phyloP scores from a whole-genome alignment of 2,888 invertebrate genomes.

The Hirtodrosophila cameraria region DNA sequence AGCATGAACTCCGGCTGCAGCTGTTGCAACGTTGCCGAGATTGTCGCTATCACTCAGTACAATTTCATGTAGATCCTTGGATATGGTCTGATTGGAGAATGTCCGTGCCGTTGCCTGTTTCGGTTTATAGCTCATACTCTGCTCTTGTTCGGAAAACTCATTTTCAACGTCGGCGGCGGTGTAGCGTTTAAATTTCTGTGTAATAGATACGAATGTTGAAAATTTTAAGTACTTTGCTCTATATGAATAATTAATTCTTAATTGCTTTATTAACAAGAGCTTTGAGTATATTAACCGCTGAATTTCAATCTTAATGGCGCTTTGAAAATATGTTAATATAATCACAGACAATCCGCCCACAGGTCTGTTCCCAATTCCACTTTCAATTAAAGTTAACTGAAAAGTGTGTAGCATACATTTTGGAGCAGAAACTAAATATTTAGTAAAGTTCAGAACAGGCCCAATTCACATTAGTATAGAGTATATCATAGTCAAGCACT shows the following conservation, averaged over 20 bases:
- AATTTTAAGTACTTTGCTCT: background rate
- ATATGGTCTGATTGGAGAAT: constrained; percentile 81
- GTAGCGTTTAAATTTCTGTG: constrained; percentile 81
- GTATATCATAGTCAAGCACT: too few species aligned
- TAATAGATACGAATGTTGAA: background rate
- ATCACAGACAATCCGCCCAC: too few species aligned
- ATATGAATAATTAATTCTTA: constrained; percentile 1
- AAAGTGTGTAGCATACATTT: too few species aligned
- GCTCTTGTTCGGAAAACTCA: constrained; percentile 82
- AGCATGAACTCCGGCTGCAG: constrained; percentile 23
- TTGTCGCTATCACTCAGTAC: constrained; percentile 74
- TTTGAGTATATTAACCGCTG: background rate
- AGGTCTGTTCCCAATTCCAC: too few species aligned
- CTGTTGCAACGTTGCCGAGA: constrained; percentile 34
- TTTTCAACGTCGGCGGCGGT: constrained; percentile 81
- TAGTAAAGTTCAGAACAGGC: too few species aligned
- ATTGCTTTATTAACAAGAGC: background rate
- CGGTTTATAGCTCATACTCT: constrained; percentile 71
- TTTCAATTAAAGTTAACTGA: too few species aligned
- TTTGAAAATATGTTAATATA: too few species aligned
- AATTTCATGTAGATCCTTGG: constrained; percentile 81
- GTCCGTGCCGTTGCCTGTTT: constrained; percentile 74
- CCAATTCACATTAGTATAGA: too few species aligned
- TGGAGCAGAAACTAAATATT: too few species aligned
- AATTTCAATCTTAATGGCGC: background rate